phyloP scores from a whole-genome alignment of 2,113 vertebrate genomes.

The Prunella himalayana region DNA sequence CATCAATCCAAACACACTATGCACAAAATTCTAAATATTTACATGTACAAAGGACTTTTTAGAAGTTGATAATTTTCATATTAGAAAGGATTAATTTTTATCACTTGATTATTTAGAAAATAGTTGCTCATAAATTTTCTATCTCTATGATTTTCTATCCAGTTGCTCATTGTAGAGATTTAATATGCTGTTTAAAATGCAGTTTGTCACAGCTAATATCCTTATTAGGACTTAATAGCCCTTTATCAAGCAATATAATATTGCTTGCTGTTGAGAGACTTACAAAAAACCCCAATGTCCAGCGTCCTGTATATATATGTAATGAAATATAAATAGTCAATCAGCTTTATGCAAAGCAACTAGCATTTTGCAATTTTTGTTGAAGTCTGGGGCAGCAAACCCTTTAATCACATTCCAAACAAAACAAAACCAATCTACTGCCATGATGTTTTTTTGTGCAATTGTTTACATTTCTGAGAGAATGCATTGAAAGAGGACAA shows the following conservation, averaged over 20 bases:
- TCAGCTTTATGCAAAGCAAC: neutral
- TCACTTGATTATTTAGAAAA: conserved; percentile 57
- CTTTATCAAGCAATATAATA: conserved; percentile 22
- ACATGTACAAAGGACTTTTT: neutral
- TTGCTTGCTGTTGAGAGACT: conserved; percentile 7
- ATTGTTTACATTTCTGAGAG: conserved; percentile 22
- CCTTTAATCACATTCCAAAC: neutral
- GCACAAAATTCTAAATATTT: neutral
- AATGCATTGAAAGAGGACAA: neutral
- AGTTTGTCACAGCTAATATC: conserved; percentile 8
- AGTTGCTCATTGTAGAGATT: conserved; percentile 58
- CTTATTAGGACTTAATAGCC: neutral
- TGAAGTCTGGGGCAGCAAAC: neutral
- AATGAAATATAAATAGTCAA: neutral
- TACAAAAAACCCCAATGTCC: neutral
- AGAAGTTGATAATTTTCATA: conserved; percentile 18
- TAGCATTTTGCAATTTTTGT: neutral
- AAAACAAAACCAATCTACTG: neutral
- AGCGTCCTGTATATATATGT: neutral
- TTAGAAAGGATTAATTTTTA: conserved; percentile 56
- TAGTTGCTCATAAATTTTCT: conserved; percentile 27
- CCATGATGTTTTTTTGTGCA: neutral
- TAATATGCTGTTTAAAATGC: conserved; percentile 26
- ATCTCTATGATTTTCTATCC: conserved; percentile 26
- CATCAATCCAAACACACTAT: neutral